Base-by-base conservation (phyloP, 2,888 invertebrate genomes). In the Lithophane ornitopus region DNA sequence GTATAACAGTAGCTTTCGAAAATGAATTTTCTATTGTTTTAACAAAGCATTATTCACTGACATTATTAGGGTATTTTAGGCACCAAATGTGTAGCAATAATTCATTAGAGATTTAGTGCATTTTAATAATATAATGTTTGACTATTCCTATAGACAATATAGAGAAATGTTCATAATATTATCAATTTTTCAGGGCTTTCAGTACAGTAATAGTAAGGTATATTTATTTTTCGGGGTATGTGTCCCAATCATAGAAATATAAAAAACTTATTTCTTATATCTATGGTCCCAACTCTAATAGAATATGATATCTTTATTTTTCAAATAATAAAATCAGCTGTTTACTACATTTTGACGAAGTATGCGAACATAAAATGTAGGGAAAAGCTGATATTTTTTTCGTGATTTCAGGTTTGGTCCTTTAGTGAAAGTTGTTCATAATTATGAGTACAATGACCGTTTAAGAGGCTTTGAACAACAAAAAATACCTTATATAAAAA, bases 201-300 rank as follows among this genome's bases (percentile, higher is more conserved):
- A 28, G 58, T 6, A 58, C 6, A 19, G 2, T 34, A 6, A 66
- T n/a, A 34, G n/a, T n/a, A n/a, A n/a, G n/a, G 1, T 28, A 22
- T 46, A 3, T 46, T 1, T n/a, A 19, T 65, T 56, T n/a, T 67
- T 34, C 4, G 22, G 34, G 8, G 14, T 26, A 2, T 22, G 7
- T 28, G 82, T 84, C 69, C 70, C n/a, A n/a, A n/a, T n/a, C n/a
- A n/a, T n/a, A n/a, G n/a, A n/a, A n/a, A n/a, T n/a, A n/a, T n/a
- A n/a, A n/a, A n/a, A n/a, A n/a, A n/a, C n/a, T n/a, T n/a, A n/a
- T n/a, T n/a, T n/a, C n/a, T n/a, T n/a, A n/a, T n/a, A n/a, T n/a
- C n/a, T n/a, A n/a, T n/a, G n/a, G 82, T 84, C 69, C 70, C 56
- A 19, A 69, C 59, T 68, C 61, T 56, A 78, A 85, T 80, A 85